Evolutionary conservation across 2,888 invertebrate genomes (phyloP), one percentile per base, ranked within the genome.

Genomic region (Pedicia rivosa): DNA sequence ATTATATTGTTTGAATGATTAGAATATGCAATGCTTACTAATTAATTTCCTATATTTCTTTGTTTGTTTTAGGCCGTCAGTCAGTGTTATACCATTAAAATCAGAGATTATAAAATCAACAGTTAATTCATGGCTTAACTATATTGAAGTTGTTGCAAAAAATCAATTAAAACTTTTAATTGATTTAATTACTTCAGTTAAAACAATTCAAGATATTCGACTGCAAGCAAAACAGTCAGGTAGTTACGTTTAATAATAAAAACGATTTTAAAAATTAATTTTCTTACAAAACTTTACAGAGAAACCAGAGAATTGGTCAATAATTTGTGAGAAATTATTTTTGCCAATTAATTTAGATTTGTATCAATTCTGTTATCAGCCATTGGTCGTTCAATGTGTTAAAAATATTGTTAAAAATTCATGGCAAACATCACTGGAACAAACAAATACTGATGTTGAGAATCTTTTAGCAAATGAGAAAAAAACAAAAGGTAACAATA

Each of bases 321-420:
- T 57, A 8, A 68, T 81, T 28, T 78, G 77, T 52, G 55, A 63
- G 10, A 66, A 71, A 4, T 60, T 78, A 1, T 63, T 67, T 39
- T 59, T 81, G n/a, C 62, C 66, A 3, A 55, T 56, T 5, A 56
- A 58, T 25, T 55, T 71, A 14, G 74, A 78, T 44, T 74, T 82
- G 6, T 84, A 82, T 74, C 68, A 70, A 27, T 66, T 70, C 43
- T 77, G 74, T 51, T 83, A 79, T 58, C 77, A 81, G 53, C 75
- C 77, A 1, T 55, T 81, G 6, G 62, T 84, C 22, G 79, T 81
- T n/a, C 58, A 67, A 25, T 65, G 83, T 27, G 75, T 76, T 9
- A 69, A 72, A 48, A 63, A 66, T 4, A 68, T 80, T 35, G 69
- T 79, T 13, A 63, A 52, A 4, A 48, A 55, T 16, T 59, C 58